These are phyloP conservation scores for Phalacrocorax carbo DNA, from an alignment of 2,113 vertebrate genomes.

Conservation along the genomic window DNA sequence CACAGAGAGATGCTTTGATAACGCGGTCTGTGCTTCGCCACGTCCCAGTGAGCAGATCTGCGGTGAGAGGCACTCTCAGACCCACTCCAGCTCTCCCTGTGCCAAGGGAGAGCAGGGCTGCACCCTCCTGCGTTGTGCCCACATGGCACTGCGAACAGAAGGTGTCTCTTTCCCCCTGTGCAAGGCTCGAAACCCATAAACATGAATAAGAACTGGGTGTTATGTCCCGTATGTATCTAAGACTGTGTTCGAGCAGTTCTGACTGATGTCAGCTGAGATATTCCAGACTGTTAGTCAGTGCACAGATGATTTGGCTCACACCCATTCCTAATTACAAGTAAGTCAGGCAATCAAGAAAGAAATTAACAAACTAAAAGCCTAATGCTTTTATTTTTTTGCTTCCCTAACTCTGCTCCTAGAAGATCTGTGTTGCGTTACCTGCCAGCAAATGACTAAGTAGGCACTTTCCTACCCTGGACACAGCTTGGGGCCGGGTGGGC, in stretches of 20 bases:
- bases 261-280: not conserved
- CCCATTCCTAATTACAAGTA: not conserved
- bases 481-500: too few species aligned
- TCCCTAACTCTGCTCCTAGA: not conserved
- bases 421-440: not conserved
- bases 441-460: not conserved
- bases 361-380: not conserved
- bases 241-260: not conserved
- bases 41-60: not conserved
- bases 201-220: not conserved
- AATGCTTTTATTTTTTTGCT: not conserved
- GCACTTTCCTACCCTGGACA: not conserved
- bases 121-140: accelerated
- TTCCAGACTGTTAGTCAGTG: not conserved
- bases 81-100: not conserved
- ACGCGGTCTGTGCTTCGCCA: not conserved
- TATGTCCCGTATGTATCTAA: accelerated
- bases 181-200: accelerated
- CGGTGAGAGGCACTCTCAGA: accelerated
- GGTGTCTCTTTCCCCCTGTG: accelerated
- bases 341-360: too few species aligned
- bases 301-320: not conserved
- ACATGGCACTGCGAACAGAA: not conserved
- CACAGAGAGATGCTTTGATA: not conserved
- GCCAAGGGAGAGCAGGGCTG: not conserved